Conservation (phyloP, 2,113 vertebrate species). For the Oryzias javanicus region DNA sequence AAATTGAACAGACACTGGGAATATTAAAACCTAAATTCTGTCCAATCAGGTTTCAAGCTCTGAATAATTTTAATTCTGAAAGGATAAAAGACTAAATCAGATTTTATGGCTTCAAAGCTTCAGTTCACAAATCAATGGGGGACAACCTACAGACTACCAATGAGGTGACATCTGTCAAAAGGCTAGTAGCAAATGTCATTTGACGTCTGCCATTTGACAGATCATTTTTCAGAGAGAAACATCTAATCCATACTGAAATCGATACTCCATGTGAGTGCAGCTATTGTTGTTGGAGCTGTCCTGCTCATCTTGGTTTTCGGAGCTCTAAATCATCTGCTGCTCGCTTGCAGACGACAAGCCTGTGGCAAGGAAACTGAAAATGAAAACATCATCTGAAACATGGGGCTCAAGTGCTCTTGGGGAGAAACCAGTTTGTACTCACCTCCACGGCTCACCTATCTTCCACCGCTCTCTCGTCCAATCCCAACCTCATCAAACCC, state of each 20-base stretch:
- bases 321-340: slow-evolving; percentile 10
- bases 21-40: no score
- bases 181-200: background rate
- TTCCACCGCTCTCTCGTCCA: slow-evolving; percentile 9
- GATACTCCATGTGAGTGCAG: slow-evolving; percentile 26
- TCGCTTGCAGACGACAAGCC: slow-evolving; percentile 22
- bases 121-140: no score
- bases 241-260: slow-evolving; percentile 20
- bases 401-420: background rate
- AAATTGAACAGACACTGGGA: no score
- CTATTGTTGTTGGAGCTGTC: slow-evolving; percentile 21
- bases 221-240: slow-evolving; percentile 1
- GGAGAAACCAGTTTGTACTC: slow-evolving; percentile 2
- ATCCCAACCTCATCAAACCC: background rate
- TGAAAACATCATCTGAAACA: slow-evolving; percentile 31
- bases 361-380: slow-evolving; percentile 11
- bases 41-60: no score
- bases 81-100: no score
- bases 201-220: background rate
- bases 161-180: background rate
- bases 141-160: no score
- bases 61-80: no score
- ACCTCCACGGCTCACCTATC: background rate
- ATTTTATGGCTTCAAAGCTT: no score
- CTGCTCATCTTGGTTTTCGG: slow-evolving; percentile 17